Conservation (phyloP, 2,113 vertebrate genomes). For the Mesitornis unicolor region DNA sequence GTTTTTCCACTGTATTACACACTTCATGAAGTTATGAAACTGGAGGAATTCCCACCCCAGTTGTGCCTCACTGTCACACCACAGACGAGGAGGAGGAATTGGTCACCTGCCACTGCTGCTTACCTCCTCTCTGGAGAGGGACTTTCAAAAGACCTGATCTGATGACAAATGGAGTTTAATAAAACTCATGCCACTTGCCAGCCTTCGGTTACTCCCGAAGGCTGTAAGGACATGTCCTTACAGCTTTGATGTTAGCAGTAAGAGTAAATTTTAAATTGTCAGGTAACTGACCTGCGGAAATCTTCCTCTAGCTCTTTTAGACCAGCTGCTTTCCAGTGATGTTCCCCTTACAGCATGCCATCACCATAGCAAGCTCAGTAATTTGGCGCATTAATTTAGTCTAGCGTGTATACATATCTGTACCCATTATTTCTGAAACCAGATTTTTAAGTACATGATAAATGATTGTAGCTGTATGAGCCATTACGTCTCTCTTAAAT, state of each 20-base stretch:
- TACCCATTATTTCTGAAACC: background rate
- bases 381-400: background rate
- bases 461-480: background rate
- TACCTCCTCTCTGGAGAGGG: background rate
- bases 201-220: background rate
- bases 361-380: background rate
- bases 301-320: background rate
- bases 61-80: fast-evolving
- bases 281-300: background rate
- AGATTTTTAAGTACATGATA: background rate
- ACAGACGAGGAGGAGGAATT: background rate
- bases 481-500: background rate
- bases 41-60: background rate
- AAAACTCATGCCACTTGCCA: background rate
- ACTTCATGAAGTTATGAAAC: background rate
- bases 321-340: background rate
- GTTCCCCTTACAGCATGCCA: background rate
- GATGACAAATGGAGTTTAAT: background rate
- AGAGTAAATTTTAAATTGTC: background rate
- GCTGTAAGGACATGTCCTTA: background rate
- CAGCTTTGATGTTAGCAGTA: background rate
- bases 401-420: background rate
- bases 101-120: fast-evolving
- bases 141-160: background rate
- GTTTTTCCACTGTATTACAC: background rate